Percentiles rank a stretch among this genome's conserved stretches.
Evolutionary conservation across 2,888 invertebrate genomes (phyloP).

Genomic region (Harmothoe impar): DNA sequence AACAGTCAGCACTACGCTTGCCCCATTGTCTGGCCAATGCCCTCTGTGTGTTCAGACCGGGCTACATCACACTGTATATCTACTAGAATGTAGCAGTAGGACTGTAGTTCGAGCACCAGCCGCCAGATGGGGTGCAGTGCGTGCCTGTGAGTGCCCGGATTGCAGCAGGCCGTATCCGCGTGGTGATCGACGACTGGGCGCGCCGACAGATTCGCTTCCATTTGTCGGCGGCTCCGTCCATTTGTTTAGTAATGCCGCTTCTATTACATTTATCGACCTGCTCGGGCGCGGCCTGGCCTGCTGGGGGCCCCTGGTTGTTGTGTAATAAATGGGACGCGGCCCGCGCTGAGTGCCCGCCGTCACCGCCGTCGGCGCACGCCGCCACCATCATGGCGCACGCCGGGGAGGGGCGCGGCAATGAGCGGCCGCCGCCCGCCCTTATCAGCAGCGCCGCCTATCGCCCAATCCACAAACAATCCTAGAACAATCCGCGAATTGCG

Average conservation of each 20-base stretch:
- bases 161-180: neutral
- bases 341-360: constrained; percentile 44
- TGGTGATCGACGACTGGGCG: constrained; percentile 20
- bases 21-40: too few species aligned
- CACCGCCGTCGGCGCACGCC: constrained; percentile 10
- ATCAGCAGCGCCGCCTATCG: constrained; percentile 21
- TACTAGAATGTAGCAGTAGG: too few species aligned
- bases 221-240: constrained; percentile 50
- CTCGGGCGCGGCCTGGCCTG: neutral
- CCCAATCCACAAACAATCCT: constrained; percentile 55
- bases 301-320: neutral
- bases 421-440: constrained; percentile 31
- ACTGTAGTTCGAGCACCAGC: too few species aligned
- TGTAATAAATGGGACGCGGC: constrained; percentile 50
- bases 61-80: too few species aligned
- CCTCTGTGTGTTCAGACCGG: too few species aligned
- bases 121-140: too few species aligned
- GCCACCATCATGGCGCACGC: neutral
- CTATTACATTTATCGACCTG: constrained; percentile 55
- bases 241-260: constrained; percentile 58
- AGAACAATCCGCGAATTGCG: constrained; percentile 58
- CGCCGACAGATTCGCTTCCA: constrained; percentile 54
- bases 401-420: neutral
- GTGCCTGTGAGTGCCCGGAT: neutral
- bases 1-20: too few species aligned